phyloP scores from a whole-genome alignment of 2,797 vertebrate genomes.

The Phoeniculus purpureus region DNA sequence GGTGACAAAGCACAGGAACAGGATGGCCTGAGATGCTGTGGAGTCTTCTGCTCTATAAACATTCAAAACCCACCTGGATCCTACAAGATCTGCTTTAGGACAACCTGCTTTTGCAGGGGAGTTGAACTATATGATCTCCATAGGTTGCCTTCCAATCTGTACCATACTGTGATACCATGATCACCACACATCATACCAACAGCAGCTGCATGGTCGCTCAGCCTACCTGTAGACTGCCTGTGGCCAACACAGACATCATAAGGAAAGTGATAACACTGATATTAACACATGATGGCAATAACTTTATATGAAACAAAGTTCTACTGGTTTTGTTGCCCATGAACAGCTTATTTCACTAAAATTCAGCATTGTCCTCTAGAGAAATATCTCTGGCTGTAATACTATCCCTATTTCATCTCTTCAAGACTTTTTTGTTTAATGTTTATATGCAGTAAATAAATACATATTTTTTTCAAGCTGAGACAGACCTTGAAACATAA shows the following conservation, averaged over 20 bases:
- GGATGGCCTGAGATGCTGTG: no score
- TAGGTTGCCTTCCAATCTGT: no score
- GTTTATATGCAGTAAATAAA: conserved; percentile 71
- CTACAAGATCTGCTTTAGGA: no score
- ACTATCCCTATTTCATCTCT: conserved; percentile 53
- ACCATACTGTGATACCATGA: no score
- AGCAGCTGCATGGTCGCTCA: background rate
- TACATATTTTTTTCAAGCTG: conserved; percentile 65
- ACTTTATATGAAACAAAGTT: background rate
- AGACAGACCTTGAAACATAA: conserved; percentile 80
- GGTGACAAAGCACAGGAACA: no score
- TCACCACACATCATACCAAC: accelerated
- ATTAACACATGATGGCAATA: accelerated
- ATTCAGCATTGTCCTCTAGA: conserved; percentile 33
- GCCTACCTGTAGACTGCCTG: background rate
- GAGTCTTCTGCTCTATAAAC: no score
- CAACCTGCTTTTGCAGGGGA: no score
- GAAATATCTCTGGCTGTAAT: conserved; percentile 47
- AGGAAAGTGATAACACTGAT: accelerated
- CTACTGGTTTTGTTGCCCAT: background rate
- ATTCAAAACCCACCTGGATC: no score
- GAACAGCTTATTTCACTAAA: conserved; percentile 38
- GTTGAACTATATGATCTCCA: no score
- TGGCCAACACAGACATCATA: background rate
- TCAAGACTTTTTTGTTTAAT: conserved; percentile 64